Conservation (phyloP, 2,797 vertebrate genomes). For the Lagorchestes hirsutus region DNA sequence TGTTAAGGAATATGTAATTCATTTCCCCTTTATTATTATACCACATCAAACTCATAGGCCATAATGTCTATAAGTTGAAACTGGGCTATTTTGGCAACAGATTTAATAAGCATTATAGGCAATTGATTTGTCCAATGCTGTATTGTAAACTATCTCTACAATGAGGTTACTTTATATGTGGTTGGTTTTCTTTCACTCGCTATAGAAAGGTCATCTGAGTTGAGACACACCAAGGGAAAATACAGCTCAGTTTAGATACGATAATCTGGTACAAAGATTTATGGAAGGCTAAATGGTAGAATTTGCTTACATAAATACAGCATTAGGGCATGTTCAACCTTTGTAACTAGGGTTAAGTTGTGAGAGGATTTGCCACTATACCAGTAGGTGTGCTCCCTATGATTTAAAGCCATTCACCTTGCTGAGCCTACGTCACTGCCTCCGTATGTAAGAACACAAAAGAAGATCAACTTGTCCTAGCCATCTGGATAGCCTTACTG, state of each 20-base stretch:
- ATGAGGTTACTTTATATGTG: background rate
- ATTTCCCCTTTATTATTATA: background rate
- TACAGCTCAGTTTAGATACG: constrained; percentile 45
- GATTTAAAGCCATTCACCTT: constrained; percentile 71
- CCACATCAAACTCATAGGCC: background rate
- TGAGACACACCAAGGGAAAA: constrained; percentile 7
- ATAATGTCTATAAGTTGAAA: background rate
- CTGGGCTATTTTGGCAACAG: background rate
- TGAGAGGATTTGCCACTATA: constrained; percentile 63
- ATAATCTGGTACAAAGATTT: constrained; percentile 21
- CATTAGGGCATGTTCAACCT: constrained; percentile 53
- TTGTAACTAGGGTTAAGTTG: constrained; percentile 75
- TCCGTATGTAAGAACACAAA: constrained; percentile 18
- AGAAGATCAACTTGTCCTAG: constrained; percentile 70
- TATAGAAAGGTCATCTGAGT: background rate
- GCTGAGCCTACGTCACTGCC: constrained; percentile 52
- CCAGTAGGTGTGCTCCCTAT: constrained; percentile 55
- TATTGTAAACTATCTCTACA: background rate
- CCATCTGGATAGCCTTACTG: constrained; percentile 59
- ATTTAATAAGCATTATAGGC: background rate
- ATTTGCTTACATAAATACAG: constrained; percentile 56
- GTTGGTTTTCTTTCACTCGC: constrained; percentile 17
- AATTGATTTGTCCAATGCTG: background rate
- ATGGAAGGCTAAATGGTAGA: constrained; percentile 35
- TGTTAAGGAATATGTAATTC: background rate